Conservation (phyloP, 2,888 invertebrate species). For the Papilio demoleus region DNA sequence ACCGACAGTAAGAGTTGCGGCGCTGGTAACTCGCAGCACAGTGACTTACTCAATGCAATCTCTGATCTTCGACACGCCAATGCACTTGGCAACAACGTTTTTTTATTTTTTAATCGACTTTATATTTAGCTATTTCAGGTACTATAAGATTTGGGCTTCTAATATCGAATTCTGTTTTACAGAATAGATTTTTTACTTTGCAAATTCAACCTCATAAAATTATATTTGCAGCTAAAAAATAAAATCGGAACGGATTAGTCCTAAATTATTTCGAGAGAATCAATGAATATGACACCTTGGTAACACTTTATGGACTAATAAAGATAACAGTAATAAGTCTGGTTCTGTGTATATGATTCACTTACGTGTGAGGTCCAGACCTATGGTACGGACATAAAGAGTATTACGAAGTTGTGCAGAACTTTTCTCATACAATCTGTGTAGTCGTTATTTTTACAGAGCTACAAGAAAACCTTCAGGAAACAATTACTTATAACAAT, state of each 20-base stretch:
- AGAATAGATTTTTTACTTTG: too few species aligned
- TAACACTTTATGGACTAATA: background rate
- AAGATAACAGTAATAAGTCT: background rate
- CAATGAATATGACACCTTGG: constrained; percentile 7
- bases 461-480: background rate
- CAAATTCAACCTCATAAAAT: too few species aligned
- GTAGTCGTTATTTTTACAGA: background rate
- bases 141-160: too few species aligned
- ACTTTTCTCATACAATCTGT: too few species aligned
- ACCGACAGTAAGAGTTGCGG: constrained; percentile 49
- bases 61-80: constrained; percentile 22
- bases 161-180: too few species aligned
- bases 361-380: background rate
- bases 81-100: background rate
- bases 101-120: background rate
- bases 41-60: constrained; percentile 36
- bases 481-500: background rate
- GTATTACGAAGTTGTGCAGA: background rate
- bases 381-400: background rate
- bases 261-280: background rate
- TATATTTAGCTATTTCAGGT: background rate
- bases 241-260: too few species aligned
- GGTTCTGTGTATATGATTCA: background rate
- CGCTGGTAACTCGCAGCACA: constrained; percentile 20
- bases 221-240: too few species aligned